Conservation (phyloP, 1,140 invertebrate genomes). For the Microplitis demolitor region DNA sequence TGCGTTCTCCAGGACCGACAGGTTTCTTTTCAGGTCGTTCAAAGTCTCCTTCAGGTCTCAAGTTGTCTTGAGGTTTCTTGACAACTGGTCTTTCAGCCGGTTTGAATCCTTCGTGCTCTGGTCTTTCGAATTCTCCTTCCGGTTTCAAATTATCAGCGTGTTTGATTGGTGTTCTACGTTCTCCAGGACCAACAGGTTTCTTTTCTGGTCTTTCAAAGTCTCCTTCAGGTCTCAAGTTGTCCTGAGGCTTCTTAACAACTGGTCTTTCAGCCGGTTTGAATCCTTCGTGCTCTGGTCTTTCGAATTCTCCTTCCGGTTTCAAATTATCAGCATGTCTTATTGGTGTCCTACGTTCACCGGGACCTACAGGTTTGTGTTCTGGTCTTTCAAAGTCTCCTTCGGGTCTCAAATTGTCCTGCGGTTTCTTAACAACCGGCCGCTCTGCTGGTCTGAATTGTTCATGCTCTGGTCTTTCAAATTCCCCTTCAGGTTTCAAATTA, state of each 20-base stretch:
- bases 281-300: constrained; percentile 45
- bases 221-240: constrained; percentile 57
- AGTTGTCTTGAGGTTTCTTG: constrained; percentile 65
- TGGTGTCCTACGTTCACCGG: neutral
- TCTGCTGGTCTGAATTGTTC: constrained; percentile 40
- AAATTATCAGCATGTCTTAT: too few relatives aligned
- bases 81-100: constrained; percentile 62
- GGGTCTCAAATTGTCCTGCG: constrained; percentile 69
- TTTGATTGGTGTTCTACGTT: constrained; percentile 49
- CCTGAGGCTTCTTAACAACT: constrained; percentile 50
- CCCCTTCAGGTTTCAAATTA: too few relatives aligned
- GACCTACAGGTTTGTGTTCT: constrained; percentile 42
- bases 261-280: constrained; percentile 58
- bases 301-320: constrained; percentile 24
- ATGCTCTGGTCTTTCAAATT: constrained; percentile 56
- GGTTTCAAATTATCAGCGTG: constrained; percentile 58
- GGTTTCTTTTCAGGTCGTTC: constrained; percentile 48
- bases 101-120: constrained; percentile 53
- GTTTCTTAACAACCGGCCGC: constrained; percentile 57
- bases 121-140: constrained; percentile 63
- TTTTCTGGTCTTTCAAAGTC: constrained; percentile 56
- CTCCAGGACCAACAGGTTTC: constrained; percentile 29
- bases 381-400: constrained; percentile 67
- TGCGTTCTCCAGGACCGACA: constrained; percentile 42
- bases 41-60: constrained; percentile 66